Conservation (phyloP, 2,888 invertebrate species). For the Lapara coniferarum region DNA sequence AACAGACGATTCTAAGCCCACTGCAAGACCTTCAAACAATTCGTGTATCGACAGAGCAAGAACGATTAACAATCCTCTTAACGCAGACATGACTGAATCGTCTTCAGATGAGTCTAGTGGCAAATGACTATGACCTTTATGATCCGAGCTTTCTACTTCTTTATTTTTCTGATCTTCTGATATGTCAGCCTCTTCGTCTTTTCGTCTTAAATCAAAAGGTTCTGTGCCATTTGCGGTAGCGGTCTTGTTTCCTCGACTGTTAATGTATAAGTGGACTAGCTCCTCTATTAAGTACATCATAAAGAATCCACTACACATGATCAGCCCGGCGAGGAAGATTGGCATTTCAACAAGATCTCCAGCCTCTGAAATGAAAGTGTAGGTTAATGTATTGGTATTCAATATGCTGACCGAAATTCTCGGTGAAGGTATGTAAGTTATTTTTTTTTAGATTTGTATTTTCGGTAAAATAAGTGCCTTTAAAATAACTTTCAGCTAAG, state of each 20-base stretch:
- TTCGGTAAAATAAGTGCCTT: too few species aligned
- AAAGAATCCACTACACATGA: conserved; percentile 90
- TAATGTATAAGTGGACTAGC: conserved; percentile 87
- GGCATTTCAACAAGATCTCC: conserved; percentile 80
- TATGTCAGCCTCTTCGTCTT: conserved; percentile 54
- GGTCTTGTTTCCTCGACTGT: conserved; percentile 73
- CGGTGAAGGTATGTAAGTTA: too few species aligned
- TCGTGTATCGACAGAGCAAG: conserved; percentile 90
- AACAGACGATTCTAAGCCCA: conserved; percentile 88
- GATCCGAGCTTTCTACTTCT: conserved; percentile 46
- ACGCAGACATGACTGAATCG: conserved; percentile 74
- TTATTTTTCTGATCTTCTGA: conserved; percentile 33
- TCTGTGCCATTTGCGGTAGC: conserved; percentile 60
- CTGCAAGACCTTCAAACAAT: conserved; percentile 92
- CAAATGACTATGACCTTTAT: conserved; percentile 63
- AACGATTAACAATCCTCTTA: conserved; percentile 90
- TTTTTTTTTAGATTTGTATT: too few species aligned
- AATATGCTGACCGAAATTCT: too few species aligned
- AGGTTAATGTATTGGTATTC: neutral
- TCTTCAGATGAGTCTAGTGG: conserved; percentile 50
- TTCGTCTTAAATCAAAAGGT: conserved; percentile 67
- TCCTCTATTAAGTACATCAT: conserved; percentile 91
- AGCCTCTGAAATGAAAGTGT: conserved; percentile 52
- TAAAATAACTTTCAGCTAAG: too few species aligned
- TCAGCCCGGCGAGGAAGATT: conserved; percentile 87